Evolutionary conservation across 2,888 invertebrate genomes (phyloP).

Genomic region (Caenorhabditis afra): DNA sequence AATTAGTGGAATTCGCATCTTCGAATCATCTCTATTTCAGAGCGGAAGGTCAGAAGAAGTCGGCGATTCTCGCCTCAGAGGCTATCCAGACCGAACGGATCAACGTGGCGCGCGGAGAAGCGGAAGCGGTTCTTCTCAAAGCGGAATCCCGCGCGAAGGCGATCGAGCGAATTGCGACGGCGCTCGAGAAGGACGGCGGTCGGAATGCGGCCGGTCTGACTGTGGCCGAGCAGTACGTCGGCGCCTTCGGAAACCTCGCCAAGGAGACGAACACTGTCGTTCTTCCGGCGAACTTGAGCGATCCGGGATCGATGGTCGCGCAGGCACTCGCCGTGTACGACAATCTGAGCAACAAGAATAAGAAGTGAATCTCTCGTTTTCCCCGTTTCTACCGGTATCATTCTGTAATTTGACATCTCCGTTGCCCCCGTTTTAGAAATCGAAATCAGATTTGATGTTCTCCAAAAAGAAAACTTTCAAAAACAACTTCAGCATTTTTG

Average conservation of each 20-base stretch:
- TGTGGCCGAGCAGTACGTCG: slow-evolving; percentile 95
- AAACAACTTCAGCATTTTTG: too few species aligned
- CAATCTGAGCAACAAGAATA: slow-evolving; percentile 44
- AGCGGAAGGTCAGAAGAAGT: slow-evolving; percentile 91
- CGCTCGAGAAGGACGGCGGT: slow-evolving; percentile 79
- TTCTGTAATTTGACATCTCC: slow-evolving; percentile 10
- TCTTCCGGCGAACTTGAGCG: slow-evolving; percentile 84
- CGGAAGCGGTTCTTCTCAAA: slow-evolving; percentile 90
- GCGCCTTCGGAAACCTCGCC: slow-evolving; percentile 93
- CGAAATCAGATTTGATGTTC: too few species aligned
- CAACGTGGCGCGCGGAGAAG: slow-evolving; percentile 84
- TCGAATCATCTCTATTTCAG: slow-evolving; percentile 24
- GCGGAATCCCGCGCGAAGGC: slow-evolving; percentile 93
- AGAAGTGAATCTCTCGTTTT: slow-evolving; percentile 6
- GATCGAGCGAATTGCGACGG: slow-evolving; percentile 87
- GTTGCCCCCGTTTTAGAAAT: neutral
- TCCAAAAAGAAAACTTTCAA: too few species aligned
- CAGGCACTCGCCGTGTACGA: slow-evolving; percentile 78
- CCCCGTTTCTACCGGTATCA: slow-evolving; percentile 11
- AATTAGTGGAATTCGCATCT: too few species aligned
- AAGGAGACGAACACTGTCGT: slow-evolving; percentile 94
- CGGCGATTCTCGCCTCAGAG: slow-evolving; percentile 88
- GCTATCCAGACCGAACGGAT: slow-evolving; percentile 86
- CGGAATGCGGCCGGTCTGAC: slow-evolving; percentile 89
- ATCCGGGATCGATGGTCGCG: slow-evolving; percentile 73